Percentiles rank a stretch among this genome's conserved stretches.
Evolutionary conservation across 2,797 vertebrate species (phyloP).

Genomic region (Prunella strophiata): DNA sequence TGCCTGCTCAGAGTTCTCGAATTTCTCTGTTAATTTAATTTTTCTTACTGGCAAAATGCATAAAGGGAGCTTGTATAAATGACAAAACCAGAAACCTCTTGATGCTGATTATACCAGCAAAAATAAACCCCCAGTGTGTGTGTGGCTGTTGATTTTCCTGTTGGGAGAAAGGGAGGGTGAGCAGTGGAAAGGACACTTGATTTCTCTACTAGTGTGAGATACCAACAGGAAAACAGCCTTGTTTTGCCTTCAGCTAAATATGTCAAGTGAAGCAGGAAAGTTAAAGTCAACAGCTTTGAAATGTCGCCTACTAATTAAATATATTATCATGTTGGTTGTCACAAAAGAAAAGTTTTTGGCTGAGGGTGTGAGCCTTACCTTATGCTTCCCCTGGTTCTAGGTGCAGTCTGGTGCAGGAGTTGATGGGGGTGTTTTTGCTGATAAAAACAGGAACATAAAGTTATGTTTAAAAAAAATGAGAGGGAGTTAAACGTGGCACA

Average conservation of each 20-base stretch:
- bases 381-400: not conserved
- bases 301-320: slow-evolving; percentile 22
- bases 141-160: not conserved
- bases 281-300: slow-evolving; percentile 56
- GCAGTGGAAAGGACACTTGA: not conserved
- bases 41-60: not conserved
- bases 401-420: not conserved
- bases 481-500: not conserved
- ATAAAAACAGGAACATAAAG: not conserved
- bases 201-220: not conserved
- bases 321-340: not conserved
- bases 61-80: not conserved
- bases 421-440: not conserved
- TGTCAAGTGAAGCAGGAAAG: slow-evolving; percentile 18
- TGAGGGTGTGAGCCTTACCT: not conserved
- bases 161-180: not conserved
- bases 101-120: not conserved
- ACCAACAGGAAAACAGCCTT: slow-evolving; percentile 37
- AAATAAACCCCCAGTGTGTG: not conserved
- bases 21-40: not conserved
- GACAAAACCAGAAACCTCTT: not conserved
- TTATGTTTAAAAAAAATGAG: accelerated
- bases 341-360: not conserved
- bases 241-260: slow-evolving; percentile 51
- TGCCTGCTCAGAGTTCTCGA: not conserved